Evolutionary conservation across 2,888 invertebrate genomes (phyloP), one percentile per base, ranked within the genome.

Genomic region (Cryptus viduatorius): DNA sequence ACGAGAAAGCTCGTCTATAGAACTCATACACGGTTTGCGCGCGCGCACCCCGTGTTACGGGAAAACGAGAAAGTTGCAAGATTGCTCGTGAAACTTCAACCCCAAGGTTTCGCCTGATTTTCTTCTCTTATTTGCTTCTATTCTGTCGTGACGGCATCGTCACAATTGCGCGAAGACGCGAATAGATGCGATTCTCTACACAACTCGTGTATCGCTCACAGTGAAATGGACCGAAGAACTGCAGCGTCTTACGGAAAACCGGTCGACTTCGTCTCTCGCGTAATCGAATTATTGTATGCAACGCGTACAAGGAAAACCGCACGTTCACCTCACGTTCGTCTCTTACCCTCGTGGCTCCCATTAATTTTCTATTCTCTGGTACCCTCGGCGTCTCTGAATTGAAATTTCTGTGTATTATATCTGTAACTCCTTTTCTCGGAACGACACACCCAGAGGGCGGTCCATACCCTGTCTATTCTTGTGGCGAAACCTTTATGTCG

Each of bases 401-500:
- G 89, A 89, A 86, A 89, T 61, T 85, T 86, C 78, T 86, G 87
- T 87, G 88, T 87, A 89, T 89, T 88, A 61, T 46, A 69, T 68
- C n/a, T 61, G 29, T 65, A 56, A 65, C 31, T 78, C 61, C 73
- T 59, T 67, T 77, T 56, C 12, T 48, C 64, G 16, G 16, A 37
- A 16, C 59, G 31, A 29, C 3, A 19, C 59, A 19, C 44, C 3
- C 44, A 24, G 37, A 5, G 1, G 37, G 37, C 37, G 8, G 37
- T 19, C 61, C 24, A 44, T 46, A 31, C 5, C 14, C 31, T 68
- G 29, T 65, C 61, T 77, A 50, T 76, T 71, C 31, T 71, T n/a
- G 65, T 71, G 71, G 50, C 44, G 44, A 14, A 42, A 29, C 37
- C 19, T 19, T 64, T 69, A 69, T 29, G 61, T 44, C 59, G 19